A percentile compares a stretch with the other conserved stretches of the same genome.
Conservation (phyloP, 2,797 vertebrate species). For the Poeciliopsis infans region DNA sequence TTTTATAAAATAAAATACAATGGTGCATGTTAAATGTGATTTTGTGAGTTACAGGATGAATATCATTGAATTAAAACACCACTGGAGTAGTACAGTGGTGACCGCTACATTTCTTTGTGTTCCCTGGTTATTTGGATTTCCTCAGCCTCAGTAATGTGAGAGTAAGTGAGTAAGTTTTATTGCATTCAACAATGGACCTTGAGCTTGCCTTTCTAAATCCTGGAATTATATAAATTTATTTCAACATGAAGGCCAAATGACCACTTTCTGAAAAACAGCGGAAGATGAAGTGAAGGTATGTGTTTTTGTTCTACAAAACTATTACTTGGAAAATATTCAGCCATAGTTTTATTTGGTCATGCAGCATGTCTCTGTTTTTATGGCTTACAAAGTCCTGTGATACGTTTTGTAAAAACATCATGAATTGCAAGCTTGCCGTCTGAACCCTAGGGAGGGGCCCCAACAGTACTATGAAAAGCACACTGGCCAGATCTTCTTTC, state of each 20-base stretch:
- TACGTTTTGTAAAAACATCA: constrained; percentile 41
- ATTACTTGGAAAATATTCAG: background rate
- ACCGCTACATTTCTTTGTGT: background rate
- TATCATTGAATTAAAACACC: background rate
- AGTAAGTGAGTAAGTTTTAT: background rate
- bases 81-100: background rate
- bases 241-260: background rate
- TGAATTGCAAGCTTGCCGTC: constrained; percentile 36
- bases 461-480: constrained; percentile 61
- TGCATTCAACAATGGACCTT: background rate
- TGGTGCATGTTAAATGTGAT: background rate
- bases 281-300: constrained; percentile 7
- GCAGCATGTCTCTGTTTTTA: constrained; percentile 26
- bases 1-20: background rate
- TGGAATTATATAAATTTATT: constrained; percentile 3
- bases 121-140: background rate
- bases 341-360: constrained; percentile 19
- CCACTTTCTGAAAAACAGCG: background rate
- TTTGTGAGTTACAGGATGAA: background rate
- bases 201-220: background rate
- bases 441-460: constrained; percentile 50
- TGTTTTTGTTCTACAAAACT: constrained; percentile 7
- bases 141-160: background rate
- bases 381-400: constrained; percentile 32
- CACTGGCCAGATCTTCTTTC: constrained; percentile 55